phyloP scores from a whole-genome alignment of 2,797 vertebrate genomes.

The Dendrocincla tyrannina region DNA sequence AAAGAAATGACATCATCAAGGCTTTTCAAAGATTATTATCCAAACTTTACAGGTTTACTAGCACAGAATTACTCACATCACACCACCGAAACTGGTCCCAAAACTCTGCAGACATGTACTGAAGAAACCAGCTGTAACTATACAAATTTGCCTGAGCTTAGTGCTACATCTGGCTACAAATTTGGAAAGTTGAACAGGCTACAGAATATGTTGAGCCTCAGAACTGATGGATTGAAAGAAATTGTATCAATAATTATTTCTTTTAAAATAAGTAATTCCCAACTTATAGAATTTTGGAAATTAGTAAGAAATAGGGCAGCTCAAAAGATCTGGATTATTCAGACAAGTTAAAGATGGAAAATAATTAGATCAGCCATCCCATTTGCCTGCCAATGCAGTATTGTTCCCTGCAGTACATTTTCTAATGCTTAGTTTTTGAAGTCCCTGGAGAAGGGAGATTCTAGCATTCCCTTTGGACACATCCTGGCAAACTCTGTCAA shows the following conservation, averaged over 20 bases:
- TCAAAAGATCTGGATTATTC: constrained; percentile 28
- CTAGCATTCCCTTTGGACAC: constrained; percentile 30
- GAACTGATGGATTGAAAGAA: background rate
- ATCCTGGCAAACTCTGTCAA: background rate
- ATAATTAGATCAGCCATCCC: constrained; percentile 36
- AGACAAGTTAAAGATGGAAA: constrained; percentile 24
- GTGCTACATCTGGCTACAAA: background rate
- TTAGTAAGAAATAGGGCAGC: background rate
- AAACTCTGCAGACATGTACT: background rate
- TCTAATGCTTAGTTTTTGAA: constrained; percentile 20
- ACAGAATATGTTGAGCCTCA: constrained; percentile 13
- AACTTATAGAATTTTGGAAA: background rate
- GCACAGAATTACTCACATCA: background rate
- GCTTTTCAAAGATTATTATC: background rate
- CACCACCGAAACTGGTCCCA: background rate
- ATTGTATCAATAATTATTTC: background rate
- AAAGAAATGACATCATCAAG: background rate
- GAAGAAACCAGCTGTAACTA: background rate
- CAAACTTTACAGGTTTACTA: background rate
- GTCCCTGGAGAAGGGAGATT: constrained; percentile 4
- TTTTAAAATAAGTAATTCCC: background rate
- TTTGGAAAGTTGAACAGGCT: constrained; percentile 29
- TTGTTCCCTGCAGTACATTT: constrained; percentile 36
- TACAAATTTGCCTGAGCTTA: constrained; percentile 6
- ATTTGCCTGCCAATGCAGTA: constrained; percentile 19